phyloP scores from a whole-genome alignment of 2,797 vertebrate species.

The Halcyon chelicuti region DNA sequence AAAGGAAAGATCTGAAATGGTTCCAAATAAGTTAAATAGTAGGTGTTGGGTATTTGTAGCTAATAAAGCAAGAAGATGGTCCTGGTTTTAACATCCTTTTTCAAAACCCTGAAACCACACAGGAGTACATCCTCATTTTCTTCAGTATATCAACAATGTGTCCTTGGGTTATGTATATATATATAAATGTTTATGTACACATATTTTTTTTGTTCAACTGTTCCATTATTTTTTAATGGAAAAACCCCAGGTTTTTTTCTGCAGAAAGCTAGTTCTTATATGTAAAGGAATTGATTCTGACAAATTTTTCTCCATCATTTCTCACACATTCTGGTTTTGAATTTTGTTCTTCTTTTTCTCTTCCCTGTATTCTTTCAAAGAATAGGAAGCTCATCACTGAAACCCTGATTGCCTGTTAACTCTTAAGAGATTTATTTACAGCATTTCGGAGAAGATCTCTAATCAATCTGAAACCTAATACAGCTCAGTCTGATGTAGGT shows the following conservation, averaged over 20 bases:
- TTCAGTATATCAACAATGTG: not conserved
- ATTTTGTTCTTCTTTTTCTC: not conserved
- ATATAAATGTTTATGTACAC: not conserved
- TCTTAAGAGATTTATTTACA: not conserved
- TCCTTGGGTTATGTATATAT: not conserved
- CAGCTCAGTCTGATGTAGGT: not conserved
- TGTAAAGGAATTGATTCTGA: not conserved
- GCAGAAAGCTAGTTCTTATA: not conserved
- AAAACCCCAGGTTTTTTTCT: not conserved
- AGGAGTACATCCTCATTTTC: fast-evolving
- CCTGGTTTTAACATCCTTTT: not conserved
- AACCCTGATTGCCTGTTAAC: not conserved
- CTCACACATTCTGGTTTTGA: not conserved
- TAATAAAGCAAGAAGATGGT: not conserved
- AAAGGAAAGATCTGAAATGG: not conserved
- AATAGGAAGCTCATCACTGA: not conserved
- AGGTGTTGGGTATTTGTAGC: not conserved
- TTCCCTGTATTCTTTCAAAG: not conserved
- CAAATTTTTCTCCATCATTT: not conserved
- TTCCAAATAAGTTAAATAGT: not conserved
- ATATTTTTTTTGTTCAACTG: not conserved
- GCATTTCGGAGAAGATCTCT: not conserved
- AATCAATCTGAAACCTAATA: not conserved
- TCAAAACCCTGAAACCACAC: not conserved
- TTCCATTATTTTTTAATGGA: not conserved